Evolutionary conservation across 2,888 invertebrate genomes (phyloP), one percentile per base, ranked within the genome.

Genomic region (Tubiluchus corallicola): DNA sequence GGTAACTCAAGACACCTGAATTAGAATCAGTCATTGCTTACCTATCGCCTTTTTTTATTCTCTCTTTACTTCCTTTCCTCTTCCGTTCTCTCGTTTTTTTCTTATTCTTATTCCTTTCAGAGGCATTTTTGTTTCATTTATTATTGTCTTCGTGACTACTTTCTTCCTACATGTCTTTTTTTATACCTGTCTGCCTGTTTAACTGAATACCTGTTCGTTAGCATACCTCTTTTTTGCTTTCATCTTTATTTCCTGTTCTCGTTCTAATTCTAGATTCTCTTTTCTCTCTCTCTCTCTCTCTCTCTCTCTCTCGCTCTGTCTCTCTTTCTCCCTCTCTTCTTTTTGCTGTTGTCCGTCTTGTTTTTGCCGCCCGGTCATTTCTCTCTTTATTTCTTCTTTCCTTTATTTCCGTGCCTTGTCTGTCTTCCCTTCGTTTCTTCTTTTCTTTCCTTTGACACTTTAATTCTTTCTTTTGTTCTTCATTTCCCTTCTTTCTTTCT

Each of bases 351-450:
- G n/a, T n/a, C n/a, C n/a, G n/a, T n/a, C n/a, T n/a, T n/a, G 67
- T 88, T 18, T 70, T 76, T 39, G 80, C 84, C 2, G 74, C 83
- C 13, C 70, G 74, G 5, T 61, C 84, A 19, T 72, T 77, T 81
- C 16, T 41, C 4, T 17, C 16, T 41, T 13, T 43, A 20, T 15
- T 15, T 43, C 38, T 17, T 18, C 42, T 43, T 37, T 15, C 3
- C 41, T 44, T 17, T 20, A 17, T 41, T 3, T 45, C 29, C n/a
- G n/a, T n/a, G n/a, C n/a, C n/a, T n/a, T n/a, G 5, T n/a, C n/a
- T n/a, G n/a, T n/a, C n/a, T n/a, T n/a, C n/a, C n/a, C n/a, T n/a
- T n/a, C n/a, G n/a, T n/a, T n/a, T n/a, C n/a, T n/a, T n/a, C n/a
- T n/a, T n/a, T n/a, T n/a, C n/a, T n/a, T n/a, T n/a, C n/a, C n/a